Evolutionary conservation across 2,797 vertebrate species (phyloP), one percentile per base, ranked within the genome.

Genomic region (Ctenochaetus hawaiiensis): DNA sequence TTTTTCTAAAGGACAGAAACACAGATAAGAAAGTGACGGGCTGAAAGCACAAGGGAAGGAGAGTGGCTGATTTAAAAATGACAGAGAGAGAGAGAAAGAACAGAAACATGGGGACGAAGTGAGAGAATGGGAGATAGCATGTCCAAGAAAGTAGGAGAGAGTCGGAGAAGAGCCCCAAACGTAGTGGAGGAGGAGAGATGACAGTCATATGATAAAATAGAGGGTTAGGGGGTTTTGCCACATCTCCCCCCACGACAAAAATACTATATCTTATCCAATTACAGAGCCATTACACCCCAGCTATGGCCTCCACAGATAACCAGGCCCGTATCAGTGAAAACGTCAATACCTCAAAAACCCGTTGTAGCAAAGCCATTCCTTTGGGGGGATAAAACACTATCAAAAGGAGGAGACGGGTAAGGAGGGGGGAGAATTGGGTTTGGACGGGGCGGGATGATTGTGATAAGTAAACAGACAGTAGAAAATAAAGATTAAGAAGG

Each of bases 191-290:
- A 79, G 44, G 66, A 65, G 53, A 76, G 80, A 89, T 86, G 78
- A 91, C 78, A 71, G 76, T 81, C 77, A 75, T 83, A 77, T 86
- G 82, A 92, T 87, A 88, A 87, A 91, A 89, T 69, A 86, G 64
- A 87, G 69, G 82, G 71, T 72, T 68, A 79, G 64, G 66, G 48
- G 52, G 72, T 75, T 30, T 81, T 79, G 79, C 11, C 37, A 80
- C 87, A 79, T 78, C 78, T 66, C 62, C 73, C 80, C 57, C 76
- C 76, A 71, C 41, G 68, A 84, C 84, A 87, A 91, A 87, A 92
- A 91, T 87, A 77, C 85, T 86, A 93, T 92, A 93, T 91, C 92
- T 93, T 91, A 92, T 93, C 90, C 92, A 93, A 94, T 94, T 94
- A 94, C 87, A 90, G 77, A 90, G 80, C 88, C 90, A 94, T 94